These are phyloP conservation scores for Synanthedon tipuliformis DNA, from an alignment of 2,888 invertebrate genomes.

Conservation along the genomic window DNA sequence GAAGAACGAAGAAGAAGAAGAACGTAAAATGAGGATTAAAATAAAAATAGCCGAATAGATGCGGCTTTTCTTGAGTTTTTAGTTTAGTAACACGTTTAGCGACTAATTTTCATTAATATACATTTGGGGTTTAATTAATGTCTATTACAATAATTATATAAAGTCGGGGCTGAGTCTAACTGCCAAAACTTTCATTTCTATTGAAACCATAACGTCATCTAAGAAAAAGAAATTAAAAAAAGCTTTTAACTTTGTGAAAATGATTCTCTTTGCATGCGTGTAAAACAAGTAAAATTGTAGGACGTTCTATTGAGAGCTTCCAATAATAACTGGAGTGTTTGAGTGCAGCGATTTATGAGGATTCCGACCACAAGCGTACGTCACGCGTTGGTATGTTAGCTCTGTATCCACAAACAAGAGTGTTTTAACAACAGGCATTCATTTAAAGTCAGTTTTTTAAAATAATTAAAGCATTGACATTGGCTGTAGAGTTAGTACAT, in stretches of 20 bases:
- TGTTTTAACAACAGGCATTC: neutral
- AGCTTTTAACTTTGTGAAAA: slow-evolving; percentile 1
- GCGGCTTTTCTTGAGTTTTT: too few relatives aligned
- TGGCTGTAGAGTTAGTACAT: too few relatives aligned
- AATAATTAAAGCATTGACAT: neutral
- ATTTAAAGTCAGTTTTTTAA: neutral
- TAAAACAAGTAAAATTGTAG: slow-evolving; percentile 9
- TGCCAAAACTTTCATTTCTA: neutral
- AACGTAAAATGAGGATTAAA: too few relatives aligned
- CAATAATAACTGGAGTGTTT: slow-evolving; percentile 37
- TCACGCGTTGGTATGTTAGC: slow-evolving; percentile 5
- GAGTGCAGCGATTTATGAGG: slow-evolving; percentile 21
- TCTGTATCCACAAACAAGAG: neutral
- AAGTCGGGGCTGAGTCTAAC: too few relatives aligned
- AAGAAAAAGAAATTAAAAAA: neutral
- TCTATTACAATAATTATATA: too few relatives aligned
- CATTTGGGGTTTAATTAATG: too few relatives aligned
- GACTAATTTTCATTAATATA: too few relatives aligned
- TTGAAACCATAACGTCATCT: neutral
- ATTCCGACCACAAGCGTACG: slow-evolving; percentile 13
- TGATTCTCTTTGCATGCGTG: too few relatives aligned
- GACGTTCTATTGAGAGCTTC: slow-evolving; percentile 30
- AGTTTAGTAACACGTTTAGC: too few relatives aligned
- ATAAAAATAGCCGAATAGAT: too few relatives aligned
- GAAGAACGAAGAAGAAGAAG: too few relatives aligned